phyloP scores from a whole-genome alignment of 2,888 invertebrate genomes.

The Callinectes sapidus region DNA sequence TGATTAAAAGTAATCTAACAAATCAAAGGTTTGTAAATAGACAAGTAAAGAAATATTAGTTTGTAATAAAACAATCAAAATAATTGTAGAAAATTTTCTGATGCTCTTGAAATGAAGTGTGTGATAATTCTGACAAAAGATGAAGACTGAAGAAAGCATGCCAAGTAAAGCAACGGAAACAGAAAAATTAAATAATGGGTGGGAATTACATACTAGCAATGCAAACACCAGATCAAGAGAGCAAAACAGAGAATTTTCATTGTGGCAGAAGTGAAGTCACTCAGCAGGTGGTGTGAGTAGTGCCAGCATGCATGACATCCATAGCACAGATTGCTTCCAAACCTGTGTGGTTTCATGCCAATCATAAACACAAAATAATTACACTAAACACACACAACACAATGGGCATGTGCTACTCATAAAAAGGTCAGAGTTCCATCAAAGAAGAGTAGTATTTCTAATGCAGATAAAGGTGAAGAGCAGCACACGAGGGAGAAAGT shows the following conservation, averaged over 20 bases:
- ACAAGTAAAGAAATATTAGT: background rate
- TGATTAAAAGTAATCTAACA: background rate
- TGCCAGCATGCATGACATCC: background rate
- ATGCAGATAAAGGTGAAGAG: background rate
- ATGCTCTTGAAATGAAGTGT: background rate
- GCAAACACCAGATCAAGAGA: background rate
- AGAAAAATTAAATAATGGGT: background rate
- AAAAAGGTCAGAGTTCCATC: background rate
- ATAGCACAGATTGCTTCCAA: background rate
- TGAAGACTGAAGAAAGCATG: background rate
- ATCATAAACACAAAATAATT: background rate
- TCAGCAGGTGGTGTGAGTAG: background rate
- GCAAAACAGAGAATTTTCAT: background rate
- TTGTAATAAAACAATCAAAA: background rate
- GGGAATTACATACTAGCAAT: background rate
- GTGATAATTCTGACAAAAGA: background rate
- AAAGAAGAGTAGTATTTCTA: background rate
- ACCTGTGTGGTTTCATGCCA: background rate
- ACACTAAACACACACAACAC: background rate
- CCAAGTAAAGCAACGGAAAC: background rate
- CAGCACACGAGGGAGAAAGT: background rate
- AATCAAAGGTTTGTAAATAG: background rate
- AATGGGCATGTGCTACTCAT: background rate
- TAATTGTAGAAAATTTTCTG: background rate
- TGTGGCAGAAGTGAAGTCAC: background rate